Percentiles rank a stretch among this genome's conserved stretches.
Evolutionary conservation across 2,113 vertebrate genomes (phyloP).

Genomic region (Athene cunicularia): DNA sequence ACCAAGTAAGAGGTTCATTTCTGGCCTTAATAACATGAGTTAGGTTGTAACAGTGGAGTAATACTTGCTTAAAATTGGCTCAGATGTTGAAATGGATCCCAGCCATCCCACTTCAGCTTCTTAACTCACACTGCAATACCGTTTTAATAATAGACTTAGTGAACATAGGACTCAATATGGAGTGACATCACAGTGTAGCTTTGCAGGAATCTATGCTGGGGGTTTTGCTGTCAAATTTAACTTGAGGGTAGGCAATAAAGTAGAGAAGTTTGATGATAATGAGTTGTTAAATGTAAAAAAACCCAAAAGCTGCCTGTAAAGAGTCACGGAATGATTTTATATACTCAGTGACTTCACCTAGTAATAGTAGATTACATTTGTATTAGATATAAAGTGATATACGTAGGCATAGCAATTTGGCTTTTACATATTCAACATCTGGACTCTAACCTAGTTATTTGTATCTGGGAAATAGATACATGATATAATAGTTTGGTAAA

Average conservation of each 20-base stretch:
- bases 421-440: background rate
- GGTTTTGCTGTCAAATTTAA: background rate
- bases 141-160: background rate
- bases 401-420: background rate
- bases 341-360: background rate
- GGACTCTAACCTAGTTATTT: background rate
- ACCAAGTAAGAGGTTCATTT: background rate
- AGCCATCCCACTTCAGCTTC: background rate
- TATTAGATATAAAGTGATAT: background rate
- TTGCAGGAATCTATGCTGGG: background rate
- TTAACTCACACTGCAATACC: background rate
- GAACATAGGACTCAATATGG: background rate
- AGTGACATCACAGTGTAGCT: background rate
- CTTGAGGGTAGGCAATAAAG: background rate
- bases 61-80: background rate
- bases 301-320: background rate
- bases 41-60: background rate
- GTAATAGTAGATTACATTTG: background rate
- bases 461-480: background rate
- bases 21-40: background rate
- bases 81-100: background rate
- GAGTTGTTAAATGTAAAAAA: background rate
- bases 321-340: background rate
- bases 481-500: background rate
- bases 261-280: background rate